phyloP scores from a whole-genome alignment of 1,140 invertebrate species.

The Cecropterus lyciades region DNA sequence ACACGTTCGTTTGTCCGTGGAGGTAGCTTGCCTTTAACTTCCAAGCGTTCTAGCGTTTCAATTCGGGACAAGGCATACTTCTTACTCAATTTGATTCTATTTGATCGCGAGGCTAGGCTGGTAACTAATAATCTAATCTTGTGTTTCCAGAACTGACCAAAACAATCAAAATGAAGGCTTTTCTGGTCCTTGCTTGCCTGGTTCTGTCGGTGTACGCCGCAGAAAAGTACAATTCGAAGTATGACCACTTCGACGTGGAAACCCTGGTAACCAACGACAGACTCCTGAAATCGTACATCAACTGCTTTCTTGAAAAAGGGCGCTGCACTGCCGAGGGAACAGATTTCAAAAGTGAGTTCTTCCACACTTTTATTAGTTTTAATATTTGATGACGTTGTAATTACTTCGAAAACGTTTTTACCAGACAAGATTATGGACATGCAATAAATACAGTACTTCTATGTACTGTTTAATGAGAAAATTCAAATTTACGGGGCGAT shows the following conservation, averaged over 20 bases:
- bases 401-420: too few relatives aligned
- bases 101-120: too few relatives aligned
- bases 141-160: conserved; percentile 41
- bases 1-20: conserved; percentile 44
- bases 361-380: not conserved
- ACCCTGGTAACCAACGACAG: conserved; percentile 87
- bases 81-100: conserved; percentile 35
- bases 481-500: too few relatives aligned
- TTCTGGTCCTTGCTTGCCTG: conserved; percentile 62
- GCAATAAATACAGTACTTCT: too few relatives aligned
- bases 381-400: too few relatives aligned
- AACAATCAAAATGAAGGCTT: conserved; percentile 60
- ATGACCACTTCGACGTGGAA: conserved; percentile 89
- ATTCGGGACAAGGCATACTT: conserved; percentile 47
- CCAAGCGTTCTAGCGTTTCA: conserved; percentile 47
- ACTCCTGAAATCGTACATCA: conserved; percentile 88
- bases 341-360: conserved; percentile 89
- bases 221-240: conserved; percentile 74
- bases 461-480: too few relatives aligned
- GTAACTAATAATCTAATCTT: conserved; percentile 21
- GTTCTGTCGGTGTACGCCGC: conserved; percentile 59
- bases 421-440: too few relatives aligned
- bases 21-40: conserved; percentile 43
- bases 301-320: conserved; percentile 89
- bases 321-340: conserved; percentile 89